Percentiles rank a stretch among this genome's conserved stretches.
Evolutionary conservation across 2,113 vertebrate genomes (phyloP).

Genomic region (Laticauda laticaudata): DNA sequence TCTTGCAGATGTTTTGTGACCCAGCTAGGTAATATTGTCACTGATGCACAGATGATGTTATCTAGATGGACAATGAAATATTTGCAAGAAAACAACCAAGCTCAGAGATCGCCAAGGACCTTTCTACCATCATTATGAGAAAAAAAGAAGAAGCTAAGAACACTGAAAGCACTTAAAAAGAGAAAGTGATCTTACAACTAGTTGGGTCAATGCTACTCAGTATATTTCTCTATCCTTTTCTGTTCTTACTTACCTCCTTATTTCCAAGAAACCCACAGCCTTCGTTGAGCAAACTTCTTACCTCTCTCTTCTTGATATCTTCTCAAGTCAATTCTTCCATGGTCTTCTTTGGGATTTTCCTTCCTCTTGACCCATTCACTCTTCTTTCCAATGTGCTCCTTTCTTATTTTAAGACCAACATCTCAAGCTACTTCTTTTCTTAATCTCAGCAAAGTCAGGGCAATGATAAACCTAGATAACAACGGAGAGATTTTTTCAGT

Average conservation of each 20-base stretch:
- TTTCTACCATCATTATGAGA: not conserved
- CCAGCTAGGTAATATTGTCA: too few species aligned
- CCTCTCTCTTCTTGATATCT: not conserved
- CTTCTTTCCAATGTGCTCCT: not conserved
- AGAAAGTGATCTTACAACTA: not conserved
- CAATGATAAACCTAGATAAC: too few species aligned
- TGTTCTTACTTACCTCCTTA: not conserved
- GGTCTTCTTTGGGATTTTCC: not conserved
- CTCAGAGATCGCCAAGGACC: not conserved
- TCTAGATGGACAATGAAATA: not conserved
- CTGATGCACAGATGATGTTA: too few species aligned
- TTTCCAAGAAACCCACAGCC: not conserved
- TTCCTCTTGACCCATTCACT: not conserved
- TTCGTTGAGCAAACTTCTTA: not conserved
- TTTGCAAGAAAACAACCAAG: not conserved
- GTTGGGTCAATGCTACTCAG: not conserved
- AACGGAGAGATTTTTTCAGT: not conserved
- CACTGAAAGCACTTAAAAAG: not conserved
- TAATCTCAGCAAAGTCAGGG: too few species aligned
- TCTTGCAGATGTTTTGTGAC: not conserved
- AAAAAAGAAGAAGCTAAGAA: not conserved
- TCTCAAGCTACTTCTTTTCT: not conserved
- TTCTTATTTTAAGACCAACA: not conserved
- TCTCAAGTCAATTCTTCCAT: not conserved
- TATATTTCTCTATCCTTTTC: not conserved